A percentile compares a stretch with the other conserved stretches of the same genome.
These are phyloP conservation scores for Parnassius mnemosyne DNA, from an alignment of 2,888 invertebrate genomes.

Conservation along the genomic window DNA sequence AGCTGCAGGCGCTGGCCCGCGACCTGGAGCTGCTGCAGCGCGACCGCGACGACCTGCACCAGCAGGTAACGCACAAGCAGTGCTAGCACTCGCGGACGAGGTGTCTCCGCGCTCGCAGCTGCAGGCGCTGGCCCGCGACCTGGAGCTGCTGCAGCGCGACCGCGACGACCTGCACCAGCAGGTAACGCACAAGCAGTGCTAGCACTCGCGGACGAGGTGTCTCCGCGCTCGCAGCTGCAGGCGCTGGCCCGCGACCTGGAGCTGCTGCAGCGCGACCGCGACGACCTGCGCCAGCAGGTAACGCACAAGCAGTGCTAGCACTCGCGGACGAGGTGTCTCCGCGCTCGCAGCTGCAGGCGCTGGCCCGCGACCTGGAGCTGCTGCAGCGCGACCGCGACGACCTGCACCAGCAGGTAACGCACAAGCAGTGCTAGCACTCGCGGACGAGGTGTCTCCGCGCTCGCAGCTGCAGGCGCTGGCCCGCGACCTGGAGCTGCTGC, in stretches of 20 bases:
- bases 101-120: slow-evolving; percentile 44
- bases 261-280: slow-evolving; percentile 82
- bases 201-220: slow-evolving; percentile 43
- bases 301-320: slow-evolving; percentile 25
- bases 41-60: slow-evolving; percentile 85
- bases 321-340: slow-evolving; percentile 25
- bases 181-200: slow-evolving; percentile 62
- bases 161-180: slow-evolving; percentile 87
- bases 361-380: slow-evolving; percentile 79
- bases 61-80: slow-evolving; percentile 34
- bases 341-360: slow-evolving; percentile 51
- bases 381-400: slow-evolving; percentile 85
- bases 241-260: slow-evolving; percentile 82
- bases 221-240: slow-evolving; percentile 43
- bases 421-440: slow-evolving; percentile 9
- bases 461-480: slow-evolving; percentile 32
- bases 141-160: slow-evolving; percentile 84
- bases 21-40: slow-evolving; percentile 82
- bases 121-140: slow-evolving; percentile 75
- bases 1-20: slow-evolving; percentile 68
- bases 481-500: too few relatives aligned
- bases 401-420: slow-evolving; percentile 60
- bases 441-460: slow-evolving; percentile 20
- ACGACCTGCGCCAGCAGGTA: slow-evolving; percentile 89
- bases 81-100: slow-evolving; percentile 44